Percentiles rank a stretch among this genome's conserved stretches.
phyloP scores from a whole-genome alignment of 2,797 vertebrate species.

The Tamandua tetradactyla region DNA sequence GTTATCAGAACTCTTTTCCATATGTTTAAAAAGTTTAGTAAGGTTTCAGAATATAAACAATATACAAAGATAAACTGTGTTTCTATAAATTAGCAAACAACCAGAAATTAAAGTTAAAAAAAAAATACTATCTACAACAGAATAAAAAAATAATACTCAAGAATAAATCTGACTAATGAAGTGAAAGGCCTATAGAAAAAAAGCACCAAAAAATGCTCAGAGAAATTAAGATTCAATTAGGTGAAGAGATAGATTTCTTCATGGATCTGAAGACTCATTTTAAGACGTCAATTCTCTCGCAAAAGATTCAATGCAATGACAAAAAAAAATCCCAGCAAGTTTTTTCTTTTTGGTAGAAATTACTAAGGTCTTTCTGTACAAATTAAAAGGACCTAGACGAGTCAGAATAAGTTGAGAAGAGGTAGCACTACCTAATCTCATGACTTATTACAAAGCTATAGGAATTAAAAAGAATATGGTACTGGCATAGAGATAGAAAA shows the following conservation, averaged over 20 bases:
- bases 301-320: background rate
- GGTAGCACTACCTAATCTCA: background rate
- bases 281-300: background rate
- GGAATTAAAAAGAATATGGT: background rate
- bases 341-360: conserved; percentile 20
- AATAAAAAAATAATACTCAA: background rate
- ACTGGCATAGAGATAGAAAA: background rate
- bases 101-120: background rate
- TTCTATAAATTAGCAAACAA: background rate
- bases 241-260: background rate
- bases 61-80: background rate
- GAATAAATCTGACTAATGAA: conserved; percentile 5
- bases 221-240: background rate
- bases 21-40: conserved; percentile 16
- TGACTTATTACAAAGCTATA: background rate
- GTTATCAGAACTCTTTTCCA: background rate
- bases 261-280: background rate
- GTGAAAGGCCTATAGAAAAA: background rate
- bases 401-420: conserved; percentile 25
- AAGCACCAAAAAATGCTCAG: background rate
- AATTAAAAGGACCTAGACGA: conserved; percentile 10
- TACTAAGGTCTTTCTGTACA: background rate
- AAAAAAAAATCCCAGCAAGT: background rate
- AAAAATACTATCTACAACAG: background rate
- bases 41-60: background rate